Percentiles rank a stretch among this genome's conserved stretches.
These are phyloP conservation scores for Felis chaus DNA, from an alignment of 2,113 vertebrate genomes.

Conservation along the genomic window DNA sequence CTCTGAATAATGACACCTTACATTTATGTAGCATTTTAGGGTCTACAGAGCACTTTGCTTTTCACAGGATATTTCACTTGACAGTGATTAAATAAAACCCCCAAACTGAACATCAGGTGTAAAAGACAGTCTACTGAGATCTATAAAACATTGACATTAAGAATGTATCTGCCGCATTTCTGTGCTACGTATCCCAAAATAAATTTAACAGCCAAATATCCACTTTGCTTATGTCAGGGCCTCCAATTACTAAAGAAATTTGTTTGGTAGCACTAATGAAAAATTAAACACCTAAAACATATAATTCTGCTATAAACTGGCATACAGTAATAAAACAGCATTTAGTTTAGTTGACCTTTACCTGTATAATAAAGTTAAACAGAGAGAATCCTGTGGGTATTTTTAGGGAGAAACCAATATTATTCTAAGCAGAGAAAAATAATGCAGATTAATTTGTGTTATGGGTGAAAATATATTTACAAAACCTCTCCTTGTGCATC, in stretches of 20 bases:
- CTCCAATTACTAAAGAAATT: conserved; percentile 29
- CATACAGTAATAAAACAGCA: neutral
- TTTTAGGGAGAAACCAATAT: conserved; percentile 30
- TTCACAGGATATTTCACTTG: conserved; percentile 15
- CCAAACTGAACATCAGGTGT: neutral
- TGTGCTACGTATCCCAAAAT: conserved; percentile 4
- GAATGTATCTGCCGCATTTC: neutral
- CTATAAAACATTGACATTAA: neutral
- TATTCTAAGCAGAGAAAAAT: neutral
- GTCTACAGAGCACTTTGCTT: neutral
- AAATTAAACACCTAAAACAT: conserved; percentile 46
- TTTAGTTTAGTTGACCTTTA: conserved; percentile 48
- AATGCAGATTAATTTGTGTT: neutral
- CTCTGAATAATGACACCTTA: neutral
- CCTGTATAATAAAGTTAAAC: conserved; percentile 12
- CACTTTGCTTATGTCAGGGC: neutral
- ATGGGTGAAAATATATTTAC: conserved; percentile 4
- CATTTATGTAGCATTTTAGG: neutral
- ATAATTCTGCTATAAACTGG: conserved; percentile 33
- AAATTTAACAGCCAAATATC: conserved; percentile 26
- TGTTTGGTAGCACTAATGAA: conserved; percentile 40
- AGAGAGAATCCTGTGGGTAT: neutral
- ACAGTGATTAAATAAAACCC: neutral
- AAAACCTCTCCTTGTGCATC: neutral
- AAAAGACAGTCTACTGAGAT: neutral